A percentile compares a stretch with the other conserved stretches of the same genome.
phyloP scores from a whole-genome alignment of 53 echinoderm and acorn worm species.

The Hippasteria phrygiana region DNA sequence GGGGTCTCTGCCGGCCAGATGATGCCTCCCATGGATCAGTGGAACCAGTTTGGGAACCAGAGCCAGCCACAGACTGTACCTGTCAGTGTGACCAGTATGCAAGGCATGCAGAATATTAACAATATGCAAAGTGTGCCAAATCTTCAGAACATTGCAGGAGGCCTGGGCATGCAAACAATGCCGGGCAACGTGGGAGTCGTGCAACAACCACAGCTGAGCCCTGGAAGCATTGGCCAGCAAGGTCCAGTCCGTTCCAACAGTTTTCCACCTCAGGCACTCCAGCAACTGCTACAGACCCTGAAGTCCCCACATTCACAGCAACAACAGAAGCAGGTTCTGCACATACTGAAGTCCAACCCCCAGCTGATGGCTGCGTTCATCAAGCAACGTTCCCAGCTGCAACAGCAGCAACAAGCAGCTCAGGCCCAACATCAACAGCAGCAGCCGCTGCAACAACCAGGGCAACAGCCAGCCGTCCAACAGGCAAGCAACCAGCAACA shows the following conservation, averaged over 20 bases:
- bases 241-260: constrained; percentile 64
- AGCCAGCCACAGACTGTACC: constrained; percentile 66
- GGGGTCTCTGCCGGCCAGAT: constrained; percentile 57
- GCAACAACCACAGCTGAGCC: constrained; percentile 59
- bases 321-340: constrained; percentile 93
- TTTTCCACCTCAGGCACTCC: constrained; percentile 85
- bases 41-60: constrained; percentile 80
- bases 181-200: constrained; percentile 56
- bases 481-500: constrained; percentile 59
- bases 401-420: constrained; percentile 77
- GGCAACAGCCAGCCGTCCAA: constrained; percentile 71
- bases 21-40: constrained; percentile 81
- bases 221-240: constrained; percentile 64
- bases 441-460: constrained; percentile 71
- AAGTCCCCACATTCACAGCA: constrained; percentile 83
- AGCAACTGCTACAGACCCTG: constrained; percentile 89
- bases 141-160: constrained; percentile 55
- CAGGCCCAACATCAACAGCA: constrained; percentile 75
- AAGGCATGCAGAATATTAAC: constrained; percentile 69
- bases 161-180: constrained; percentile 70
- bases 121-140: constrained; percentile 63
- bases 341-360: constrained; percentile 95
- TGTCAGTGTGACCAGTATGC: constrained; percentile 54
- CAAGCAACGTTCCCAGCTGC: constrained; percentile 80
- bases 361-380: constrained; percentile 98